Percentiles rank a stretch among this genome's conserved stretches.
Conservation (phyloP, 1,140 invertebrate genomes). For the Leptinotarsa texana region DNA sequence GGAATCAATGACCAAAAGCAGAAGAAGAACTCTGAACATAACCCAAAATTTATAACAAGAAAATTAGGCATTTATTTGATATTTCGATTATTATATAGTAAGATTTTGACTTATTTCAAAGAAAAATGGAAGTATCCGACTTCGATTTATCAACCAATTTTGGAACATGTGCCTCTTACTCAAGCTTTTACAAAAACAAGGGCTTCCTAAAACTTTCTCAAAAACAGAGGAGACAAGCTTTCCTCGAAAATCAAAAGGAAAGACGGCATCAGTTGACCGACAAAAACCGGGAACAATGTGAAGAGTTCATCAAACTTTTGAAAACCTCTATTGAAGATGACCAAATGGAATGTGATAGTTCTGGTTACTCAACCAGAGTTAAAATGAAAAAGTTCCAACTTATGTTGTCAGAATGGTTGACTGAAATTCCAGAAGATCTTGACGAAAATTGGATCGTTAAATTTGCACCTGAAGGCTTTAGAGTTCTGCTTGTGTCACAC, state of each 20-base stretch:
- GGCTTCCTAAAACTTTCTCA: conserved; percentile 34
- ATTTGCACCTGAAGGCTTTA: conserved; percentile 79
- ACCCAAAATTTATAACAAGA: no score
- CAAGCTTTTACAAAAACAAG: conserved; percentile 40
- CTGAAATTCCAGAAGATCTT: conserved; percentile 81
- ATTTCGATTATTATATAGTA: no score
- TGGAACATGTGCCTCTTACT: not conserved
- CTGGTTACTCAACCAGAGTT: not conserved
- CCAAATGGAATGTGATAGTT: conserved; percentile 21
- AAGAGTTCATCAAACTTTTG: conserved; percentile 32
- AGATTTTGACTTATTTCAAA: no score
- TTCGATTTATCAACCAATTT: not conserved
- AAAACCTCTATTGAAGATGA: conserved; percentile 11
- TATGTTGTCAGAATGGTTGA: conserved; percentile 91
- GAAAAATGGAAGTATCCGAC: no score
- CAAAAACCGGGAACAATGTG: conserved; percentile 34
- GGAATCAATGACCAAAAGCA: no score
- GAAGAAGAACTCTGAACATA: no score
- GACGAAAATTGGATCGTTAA: conserved; percentile 79
- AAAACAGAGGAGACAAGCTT: conserved; percentile 34
- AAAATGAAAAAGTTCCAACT: conserved; percentile 54
- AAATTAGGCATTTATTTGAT: no score
- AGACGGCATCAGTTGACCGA: conserved; percentile 37
- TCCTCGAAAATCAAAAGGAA: conserved; percentile 41
- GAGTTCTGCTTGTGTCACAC: conserved; percentile 77